Conservation (phyloP, 1,140 invertebrate species). For the Euwallacea similis region DNA sequence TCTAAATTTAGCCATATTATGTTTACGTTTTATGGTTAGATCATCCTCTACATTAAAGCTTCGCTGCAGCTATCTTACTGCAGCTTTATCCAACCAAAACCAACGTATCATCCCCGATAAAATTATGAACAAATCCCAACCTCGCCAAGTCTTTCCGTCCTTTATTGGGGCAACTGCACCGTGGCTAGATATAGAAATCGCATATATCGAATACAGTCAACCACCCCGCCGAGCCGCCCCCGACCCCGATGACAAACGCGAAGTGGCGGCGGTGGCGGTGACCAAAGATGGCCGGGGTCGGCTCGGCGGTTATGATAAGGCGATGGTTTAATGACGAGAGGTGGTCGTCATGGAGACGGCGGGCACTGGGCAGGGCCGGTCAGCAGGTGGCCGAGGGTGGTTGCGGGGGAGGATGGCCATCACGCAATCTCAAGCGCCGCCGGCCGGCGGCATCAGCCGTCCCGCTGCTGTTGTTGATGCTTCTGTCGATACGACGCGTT, state of each 20-base stretch:
- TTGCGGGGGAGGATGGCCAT: slow-evolving; percentile 49
- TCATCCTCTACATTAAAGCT: too few relatives aligned
- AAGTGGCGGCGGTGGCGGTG: slow-evolving; percentile 45
- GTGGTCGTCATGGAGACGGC: slow-evolving; percentile 55
- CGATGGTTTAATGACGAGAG: slow-evolving; percentile 58
- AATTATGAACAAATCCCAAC: too few relatives aligned
- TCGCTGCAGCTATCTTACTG: too few relatives aligned
- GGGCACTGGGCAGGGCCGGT: slow-evolving; percentile 55
- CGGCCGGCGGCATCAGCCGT: slow-evolving; percentile 26
- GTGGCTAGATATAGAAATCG: too few relatives aligned
- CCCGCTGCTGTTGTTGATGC: slow-evolving; percentile 18
- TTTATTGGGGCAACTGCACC: too few relatives aligned
- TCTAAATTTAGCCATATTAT: too few relatives aligned
- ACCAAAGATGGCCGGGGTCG: slow-evolving; percentile 56
- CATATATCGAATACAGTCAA: too few relatives aligned
- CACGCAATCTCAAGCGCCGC: slow-evolving; percentile 55
- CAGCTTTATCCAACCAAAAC: too few relatives aligned
- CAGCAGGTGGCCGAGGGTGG: slow-evolving; percentile 50
- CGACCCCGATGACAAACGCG: slow-evolving; percentile 35
- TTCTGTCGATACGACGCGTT: slow-evolving; percentile 30
- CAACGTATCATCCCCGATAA: too few relatives aligned
- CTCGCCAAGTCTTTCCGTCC: too few relatives aligned
- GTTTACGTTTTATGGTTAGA: too few relatives aligned
- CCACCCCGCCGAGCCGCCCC: background rate
- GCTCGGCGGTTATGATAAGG: slow-evolving; percentile 58